Evolutionary conservation across 2,888 invertebrate species (phyloP).

Genomic region (Pimpla rufipes): DNA sequence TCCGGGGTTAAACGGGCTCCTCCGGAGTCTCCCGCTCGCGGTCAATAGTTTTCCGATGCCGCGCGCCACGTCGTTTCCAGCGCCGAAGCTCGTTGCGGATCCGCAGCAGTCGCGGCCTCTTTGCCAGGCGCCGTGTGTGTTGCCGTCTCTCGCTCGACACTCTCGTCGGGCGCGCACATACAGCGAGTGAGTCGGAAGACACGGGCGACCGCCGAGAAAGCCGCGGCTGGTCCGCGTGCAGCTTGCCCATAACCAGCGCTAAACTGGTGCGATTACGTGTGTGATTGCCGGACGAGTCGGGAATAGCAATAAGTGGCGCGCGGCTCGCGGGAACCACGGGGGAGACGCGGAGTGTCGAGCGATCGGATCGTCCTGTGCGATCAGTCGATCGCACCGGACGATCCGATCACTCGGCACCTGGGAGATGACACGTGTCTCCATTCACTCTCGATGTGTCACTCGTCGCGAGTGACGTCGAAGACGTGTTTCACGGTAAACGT

Average conservation of each 20-base stretch:
- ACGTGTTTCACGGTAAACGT: too few species aligned
- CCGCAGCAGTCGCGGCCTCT: constrained; percentile 41
- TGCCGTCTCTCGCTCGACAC: constrained; percentile 37
- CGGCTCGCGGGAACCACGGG: background rate
- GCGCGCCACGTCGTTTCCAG: constrained; percentile 65
- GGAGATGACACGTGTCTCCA: constrained; percentile 7
- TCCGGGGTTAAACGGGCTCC: constrained; percentile 66
- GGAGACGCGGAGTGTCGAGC: too few species aligned
- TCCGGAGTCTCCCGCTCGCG: constrained; percentile 65
- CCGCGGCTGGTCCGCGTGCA: constrained; percentile 31
- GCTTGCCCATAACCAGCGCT: constrained; percentile 26
- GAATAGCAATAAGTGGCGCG: constrained; percentile 7
- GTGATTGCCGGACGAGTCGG: background rate
- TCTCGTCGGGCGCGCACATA: constrained; percentile 41
- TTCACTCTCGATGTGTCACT: background rate
- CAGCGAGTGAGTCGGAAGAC: constrained; percentile 55
- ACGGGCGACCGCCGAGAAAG: constrained; percentile 9
- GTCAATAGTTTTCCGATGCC: constrained; percentile 83
- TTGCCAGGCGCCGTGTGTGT: too few species aligned
- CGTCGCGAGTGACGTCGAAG: too few species aligned
- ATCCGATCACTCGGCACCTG: background rate
- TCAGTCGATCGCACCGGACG: too few species aligned
- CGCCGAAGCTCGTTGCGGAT: constrained; percentile 58
- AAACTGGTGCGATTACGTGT: constrained; percentile 30
- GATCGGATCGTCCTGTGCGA: constrained; percentile 65